A percentile compares a stretch with the other conserved stretches of the same genome.
These are phyloP conservation scores for Leptopilina boulardi DNA, from an alignment of 1,140 invertebrate genomes.

Conservation along the genomic window DNA sequence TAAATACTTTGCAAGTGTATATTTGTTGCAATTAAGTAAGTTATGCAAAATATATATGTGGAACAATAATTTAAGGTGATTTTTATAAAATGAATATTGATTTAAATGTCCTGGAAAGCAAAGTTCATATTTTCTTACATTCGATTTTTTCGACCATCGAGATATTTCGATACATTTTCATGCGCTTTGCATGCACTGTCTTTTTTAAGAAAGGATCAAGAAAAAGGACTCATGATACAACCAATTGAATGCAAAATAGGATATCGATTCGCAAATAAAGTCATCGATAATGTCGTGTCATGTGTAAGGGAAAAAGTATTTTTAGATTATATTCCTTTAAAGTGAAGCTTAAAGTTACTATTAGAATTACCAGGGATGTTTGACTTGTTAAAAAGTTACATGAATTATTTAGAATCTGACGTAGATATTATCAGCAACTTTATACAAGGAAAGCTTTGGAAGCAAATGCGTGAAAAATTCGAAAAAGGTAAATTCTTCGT, in stretches of 20 bases:
- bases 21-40: no score
- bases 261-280: background rate
- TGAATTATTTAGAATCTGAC: constrained; percentile 10
- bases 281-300: background rate
- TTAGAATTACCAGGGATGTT: constrained; percentile 29
- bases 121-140: no score
- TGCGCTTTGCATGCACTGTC: constrained; percentile 34
- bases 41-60: no score
- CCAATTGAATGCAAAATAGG: constrained; percentile 23
- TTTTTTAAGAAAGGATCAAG: constrained; percentile 5
- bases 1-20: no score
- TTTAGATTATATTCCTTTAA: constrained; percentile 14
- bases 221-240: constrained; percentile 34
- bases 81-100: no score
- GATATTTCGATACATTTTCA: constrained; percentile 37
- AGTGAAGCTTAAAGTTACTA: constrained; percentile 15
- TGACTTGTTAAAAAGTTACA: constrained; percentile 33
- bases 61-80: no score
- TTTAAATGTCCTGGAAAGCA: no score
- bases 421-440: constrained; percentile 24
- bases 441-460: constrained; percentile 39
- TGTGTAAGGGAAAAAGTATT: constrained; percentile 5
- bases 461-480: constrained; percentile 20
- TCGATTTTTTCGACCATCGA: background rate
- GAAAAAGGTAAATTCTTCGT: constrained; percentile 6